Evolutionary conservation across 2,113 vertebrate genomes (phyloP).

Genomic region (Microtus richardsoni): DNA sequence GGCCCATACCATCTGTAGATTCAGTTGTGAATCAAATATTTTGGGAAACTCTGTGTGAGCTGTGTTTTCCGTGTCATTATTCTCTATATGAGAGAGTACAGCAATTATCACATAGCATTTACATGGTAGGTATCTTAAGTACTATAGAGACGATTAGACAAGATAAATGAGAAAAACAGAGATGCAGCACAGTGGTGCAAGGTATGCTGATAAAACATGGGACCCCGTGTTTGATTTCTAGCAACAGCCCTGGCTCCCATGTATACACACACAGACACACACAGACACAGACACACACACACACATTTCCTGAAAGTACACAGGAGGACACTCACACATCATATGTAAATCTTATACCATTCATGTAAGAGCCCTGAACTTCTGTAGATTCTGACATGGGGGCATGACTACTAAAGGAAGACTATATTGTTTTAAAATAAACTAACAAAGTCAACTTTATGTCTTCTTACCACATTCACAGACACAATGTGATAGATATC

Average conservation of each 20-base stretch:
- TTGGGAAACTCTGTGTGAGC: not conserved
- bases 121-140: not conserved
- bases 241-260: too few relatives aligned
- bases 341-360: not conserved
- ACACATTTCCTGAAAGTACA: not conserved
- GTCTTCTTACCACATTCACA: not conserved
- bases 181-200: not conserved
- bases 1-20: not conserved
- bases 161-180: not conserved
- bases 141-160: not conserved
- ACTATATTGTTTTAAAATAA: not conserved
- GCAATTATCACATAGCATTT: not conserved
- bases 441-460: not conserved
- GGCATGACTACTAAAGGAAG: not conserved
- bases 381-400: too few relatives aligned
- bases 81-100: not conserved
- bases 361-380: not conserved
- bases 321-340: not conserved
- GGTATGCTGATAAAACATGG: not conserved
- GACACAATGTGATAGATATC: not conserved
- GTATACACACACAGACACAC: not conserved
- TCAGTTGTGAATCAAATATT: not conserved
- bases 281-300: not conserved
- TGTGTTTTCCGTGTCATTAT: not conserved
- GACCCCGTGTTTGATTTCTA: not conserved